Evolutionary conservation across 1,140 invertebrate species (phyloP), one percentile per base, ranked within the genome.

Genomic region (Cyphomyrmex costatus): DNA sequence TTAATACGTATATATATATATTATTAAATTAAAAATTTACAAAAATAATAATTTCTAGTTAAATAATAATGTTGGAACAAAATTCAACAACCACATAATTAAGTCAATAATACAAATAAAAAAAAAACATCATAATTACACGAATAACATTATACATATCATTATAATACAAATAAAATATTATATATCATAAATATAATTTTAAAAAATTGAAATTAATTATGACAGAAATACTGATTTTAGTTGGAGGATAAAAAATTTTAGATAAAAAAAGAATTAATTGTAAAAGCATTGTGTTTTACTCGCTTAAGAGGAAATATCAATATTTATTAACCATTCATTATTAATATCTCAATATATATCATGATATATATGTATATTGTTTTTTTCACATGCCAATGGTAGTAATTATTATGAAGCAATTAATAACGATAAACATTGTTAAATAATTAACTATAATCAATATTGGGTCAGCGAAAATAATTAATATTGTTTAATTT

Each of bases 401-500:
- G n/a, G 30, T 71, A 10, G 7, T 36, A 36, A 74, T 74, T 74
- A 56, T 49, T 30, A 56, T 56, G 2, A 33, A 33, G 19, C 27
- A 73, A 51, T 8, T 21, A 74, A 21, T 74, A 56, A 33, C 30
- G 12, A 56, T 74, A 53, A 36, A 74, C 51, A 73, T 56, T 21
- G 46, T 8, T 74, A 56, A 74, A 74, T 74, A 56, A 74, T 74
- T 21, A 56, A 74, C 7, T 21, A 21, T 33, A 33, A 33, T 7
- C 71, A 56, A 56, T 74, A 56, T 74, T 74, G 36, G 51, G n/a
- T 74, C 16, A 56, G 3, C 14, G 51, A 74, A 56, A 74, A 74
- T 74, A 56, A 74, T 74, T 74, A 74, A 73, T 51, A 51, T 30
- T 53, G 70, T 53, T 73, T 53, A 53, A 74, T 56, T 74, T 56